These are phyloP conservation scores for Elysia chlorotica DNA, from an alignment of 1,140 invertebrate species.

Conservation along the genomic window DNA sequence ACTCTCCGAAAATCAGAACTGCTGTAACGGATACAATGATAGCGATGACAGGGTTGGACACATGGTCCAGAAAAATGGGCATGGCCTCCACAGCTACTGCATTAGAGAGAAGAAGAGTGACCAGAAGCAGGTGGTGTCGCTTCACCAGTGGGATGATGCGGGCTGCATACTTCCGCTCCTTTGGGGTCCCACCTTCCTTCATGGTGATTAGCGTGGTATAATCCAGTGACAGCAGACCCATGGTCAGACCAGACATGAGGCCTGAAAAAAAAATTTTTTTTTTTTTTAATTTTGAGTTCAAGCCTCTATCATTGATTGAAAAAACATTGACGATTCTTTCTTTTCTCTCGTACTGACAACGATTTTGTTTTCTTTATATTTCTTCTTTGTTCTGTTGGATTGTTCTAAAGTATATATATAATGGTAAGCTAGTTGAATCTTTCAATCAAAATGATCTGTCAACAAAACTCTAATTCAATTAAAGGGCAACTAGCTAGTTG, in stretches of 20 bases:
- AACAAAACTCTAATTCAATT: too few species aligned
- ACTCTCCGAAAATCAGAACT: slow-evolving; percentile 62
- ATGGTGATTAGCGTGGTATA: slow-evolving; percentile 51
- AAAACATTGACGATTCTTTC: background rate
- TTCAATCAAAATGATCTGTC: too few species aligned
- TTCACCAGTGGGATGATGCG: slow-evolving; percentile 55
- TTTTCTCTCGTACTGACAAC: background rate
- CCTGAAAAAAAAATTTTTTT: slow-evolving; percentile 40
- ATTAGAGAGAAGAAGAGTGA: slow-evolving; percentile 58
- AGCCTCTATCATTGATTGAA: too few species aligned
- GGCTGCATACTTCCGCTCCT: slow-evolving; percentile 47
- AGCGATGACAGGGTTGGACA: slow-evolving; percentile 55
- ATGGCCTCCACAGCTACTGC: slow-evolving; percentile 59
- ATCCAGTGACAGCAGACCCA: slow-evolving; percentile 58
- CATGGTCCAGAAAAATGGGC: slow-evolving; percentile 59
- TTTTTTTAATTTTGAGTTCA: too few species aligned
- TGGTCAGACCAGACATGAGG: slow-evolving; percentile 58
- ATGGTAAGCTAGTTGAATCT: too few species aligned
- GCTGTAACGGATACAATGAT: slow-evolving; percentile 57
- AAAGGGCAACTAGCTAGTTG: too few species aligned
- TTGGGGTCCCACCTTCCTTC: slow-evolving; percentile 47
- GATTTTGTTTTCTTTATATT: background rate
- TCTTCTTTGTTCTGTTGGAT: background rate
- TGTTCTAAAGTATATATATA: background rate
- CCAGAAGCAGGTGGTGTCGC: slow-evolving; percentile 55